A percentile compares a stretch with the other conserved stretches of the same genome.
Evolutionary conservation across 2,797 vertebrate genomes (phyloP).

Genomic region (Tarsius wallacei): DNA sequence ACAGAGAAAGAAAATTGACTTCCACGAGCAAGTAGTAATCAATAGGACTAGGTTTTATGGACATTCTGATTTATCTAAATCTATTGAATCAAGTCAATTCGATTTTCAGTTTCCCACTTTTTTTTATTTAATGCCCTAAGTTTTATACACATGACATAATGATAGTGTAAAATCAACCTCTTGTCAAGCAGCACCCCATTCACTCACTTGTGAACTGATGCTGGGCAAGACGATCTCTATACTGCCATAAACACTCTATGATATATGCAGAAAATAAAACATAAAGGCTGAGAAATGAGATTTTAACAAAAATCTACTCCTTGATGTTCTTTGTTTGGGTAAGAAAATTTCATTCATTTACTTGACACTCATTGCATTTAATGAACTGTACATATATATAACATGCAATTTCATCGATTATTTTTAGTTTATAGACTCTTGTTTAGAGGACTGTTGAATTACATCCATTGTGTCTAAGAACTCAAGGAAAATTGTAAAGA

Average conservation of each 20-base stretch:
- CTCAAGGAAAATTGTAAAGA: neutral
- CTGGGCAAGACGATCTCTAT: no score
- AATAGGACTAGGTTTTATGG: rapidly evolving
- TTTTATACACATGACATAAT: neutral
- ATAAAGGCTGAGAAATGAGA: neutral
- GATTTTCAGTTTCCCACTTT: neutral
- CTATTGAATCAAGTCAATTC: neutral
- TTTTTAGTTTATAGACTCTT: neutral
- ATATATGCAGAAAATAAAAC: neutral
- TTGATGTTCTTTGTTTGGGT: neutral
- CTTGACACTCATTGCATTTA: neutral
- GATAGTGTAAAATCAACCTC: neutral
- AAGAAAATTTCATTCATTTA: neutral
- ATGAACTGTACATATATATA: neutral
- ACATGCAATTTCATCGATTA: neutral
- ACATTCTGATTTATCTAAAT: neutral
- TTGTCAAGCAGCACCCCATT: rapidly evolving
- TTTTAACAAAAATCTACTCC: neutral
- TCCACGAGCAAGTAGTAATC: neutral
- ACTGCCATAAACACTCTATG: neutral
- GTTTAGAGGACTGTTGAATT: neutral
- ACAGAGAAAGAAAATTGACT: no score
- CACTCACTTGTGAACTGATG: neutral
- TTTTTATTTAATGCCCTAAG: neutral
- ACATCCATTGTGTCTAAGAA: neutral